A percentile compares a stretch with the other conserved stretches of the same genome.
These are phyloP conservation scores for Drepana arcuata DNA, from an alignment of 1,140 invertebrate species.

Conservation along the genomic window DNA sequence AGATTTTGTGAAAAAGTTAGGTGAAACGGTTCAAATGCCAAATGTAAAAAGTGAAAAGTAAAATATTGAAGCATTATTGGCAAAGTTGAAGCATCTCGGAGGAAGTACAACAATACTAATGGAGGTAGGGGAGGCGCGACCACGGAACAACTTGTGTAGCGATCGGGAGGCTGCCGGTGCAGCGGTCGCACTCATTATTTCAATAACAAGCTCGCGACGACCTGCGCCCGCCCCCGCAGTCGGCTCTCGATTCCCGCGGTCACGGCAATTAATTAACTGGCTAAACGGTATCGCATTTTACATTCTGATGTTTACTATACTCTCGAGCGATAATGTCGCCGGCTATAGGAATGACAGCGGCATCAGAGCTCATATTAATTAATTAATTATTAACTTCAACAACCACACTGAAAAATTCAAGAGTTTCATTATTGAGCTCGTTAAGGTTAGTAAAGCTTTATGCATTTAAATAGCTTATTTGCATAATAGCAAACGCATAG, in stretches of 20 bases:
- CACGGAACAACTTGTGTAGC: constrained; percentile 30
- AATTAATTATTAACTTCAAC: constrained; percentile 57
- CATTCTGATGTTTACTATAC: constrained; percentile 66
- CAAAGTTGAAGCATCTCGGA: constrained; percentile 18
- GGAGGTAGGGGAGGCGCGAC: constrained; percentile 16
- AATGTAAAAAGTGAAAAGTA: too few species aligned
- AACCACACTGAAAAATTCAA: constrained; percentile 62
- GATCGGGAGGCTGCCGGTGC: constrained; percentile 30
- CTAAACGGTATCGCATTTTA: constrained; percentile 69
- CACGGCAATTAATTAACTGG: constrained; percentile 65
- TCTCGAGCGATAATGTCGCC: constrained; percentile 62
- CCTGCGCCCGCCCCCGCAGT: constrained; percentile 26
- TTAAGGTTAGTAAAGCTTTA: constrained; percentile 36
- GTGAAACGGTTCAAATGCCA: too few species aligned
- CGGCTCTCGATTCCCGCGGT: constrained; percentile 33
- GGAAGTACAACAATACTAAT: constrained; percentile 26
- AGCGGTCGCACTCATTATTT: constrained; percentile 56
- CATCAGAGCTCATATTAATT: constrained; percentile 52
- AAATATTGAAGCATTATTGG: neutral
- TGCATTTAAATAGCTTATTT: constrained; percentile 58
- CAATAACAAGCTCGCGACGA: constrained; percentile 55
- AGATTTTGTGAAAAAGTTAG: too few species aligned
- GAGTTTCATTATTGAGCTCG: constrained; percentile 53
- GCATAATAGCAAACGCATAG: constrained; percentile 23
- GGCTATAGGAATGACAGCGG: constrained; percentile 44